A percentile compares a stretch with the other conserved stretches of the same genome.
Evolutionary conservation across 2,113 vertebrate species (phyloP).

Genomic region (Onychorhynchus coronatus): DNA sequence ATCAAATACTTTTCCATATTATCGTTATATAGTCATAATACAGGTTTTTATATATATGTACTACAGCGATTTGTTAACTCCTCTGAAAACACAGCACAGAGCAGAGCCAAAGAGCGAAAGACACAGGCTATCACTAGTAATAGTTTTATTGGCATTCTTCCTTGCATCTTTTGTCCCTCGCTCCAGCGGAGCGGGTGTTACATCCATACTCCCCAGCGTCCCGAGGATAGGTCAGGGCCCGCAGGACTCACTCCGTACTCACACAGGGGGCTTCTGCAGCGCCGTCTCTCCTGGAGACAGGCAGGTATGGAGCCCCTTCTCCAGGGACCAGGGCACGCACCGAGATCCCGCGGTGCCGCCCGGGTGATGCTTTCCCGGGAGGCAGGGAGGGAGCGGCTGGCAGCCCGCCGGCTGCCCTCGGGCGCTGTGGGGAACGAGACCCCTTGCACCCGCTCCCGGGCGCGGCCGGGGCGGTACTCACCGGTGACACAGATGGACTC

Average conservation of each 20-base stretch:
- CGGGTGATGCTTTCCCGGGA: neutral
- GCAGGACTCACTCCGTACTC: accelerated
- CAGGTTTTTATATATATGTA: accelerated
- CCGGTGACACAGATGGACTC: constrained; percentile 80
- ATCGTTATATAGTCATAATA: accelerated
- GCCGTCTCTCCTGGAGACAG: neutral
- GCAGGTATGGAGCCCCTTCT: neutral
- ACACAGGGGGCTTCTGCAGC: neutral
- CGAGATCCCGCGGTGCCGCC: neutral
- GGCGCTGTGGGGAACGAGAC: neutral
- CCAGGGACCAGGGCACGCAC: neutral
- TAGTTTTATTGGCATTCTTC: neutral
- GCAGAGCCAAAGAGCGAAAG: neutral
- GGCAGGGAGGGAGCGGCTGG: neutral
- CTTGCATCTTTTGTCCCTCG: accelerated
- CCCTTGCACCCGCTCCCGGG: neutral
- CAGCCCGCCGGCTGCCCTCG: neutral
- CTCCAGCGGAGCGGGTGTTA: neutral
- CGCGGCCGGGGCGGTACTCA: constrained; percentile 49
- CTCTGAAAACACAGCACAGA: neutral
- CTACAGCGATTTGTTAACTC: neutral
- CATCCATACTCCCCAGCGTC: neutral
- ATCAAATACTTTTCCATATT: neutral
- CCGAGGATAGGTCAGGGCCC: neutral
- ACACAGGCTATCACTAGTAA: accelerated